Conservation (phyloP, 2,888 invertebrate species). For the Spisula subtruncata region DNA sequence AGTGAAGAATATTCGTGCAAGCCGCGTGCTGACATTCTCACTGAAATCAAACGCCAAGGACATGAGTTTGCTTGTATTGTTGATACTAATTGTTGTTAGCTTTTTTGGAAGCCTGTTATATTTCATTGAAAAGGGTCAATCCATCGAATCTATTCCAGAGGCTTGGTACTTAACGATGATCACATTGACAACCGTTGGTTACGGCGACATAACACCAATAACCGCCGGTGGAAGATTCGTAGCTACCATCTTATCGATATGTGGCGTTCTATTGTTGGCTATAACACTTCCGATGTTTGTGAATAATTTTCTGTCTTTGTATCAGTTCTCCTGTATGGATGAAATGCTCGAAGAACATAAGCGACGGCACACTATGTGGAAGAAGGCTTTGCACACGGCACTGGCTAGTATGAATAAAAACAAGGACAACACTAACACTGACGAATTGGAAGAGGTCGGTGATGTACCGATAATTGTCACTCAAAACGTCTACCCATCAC, state of each 20-base stretch:
- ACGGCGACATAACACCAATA: conserved; percentile 49
- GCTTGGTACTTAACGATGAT: conserved; percentile 57
- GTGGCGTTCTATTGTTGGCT: conserved; percentile 52
- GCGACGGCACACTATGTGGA: background rate
- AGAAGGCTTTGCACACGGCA: background rate
- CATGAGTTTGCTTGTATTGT: conserved; percentile 30
- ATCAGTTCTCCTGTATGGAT: conserved; percentile 50
- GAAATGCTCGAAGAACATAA: conserved; percentile 18
- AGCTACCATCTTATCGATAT: conserved; percentile 37
- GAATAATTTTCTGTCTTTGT: conserved; percentile 53
- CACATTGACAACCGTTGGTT: conserved; percentile 59
- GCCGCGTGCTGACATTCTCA: conserved; percentile 50
- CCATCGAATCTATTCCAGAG: conserved; percentile 60
- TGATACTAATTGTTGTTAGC: conserved; percentile 39
- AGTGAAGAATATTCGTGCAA: conserved; percentile 52
- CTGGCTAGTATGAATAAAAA: background rate
- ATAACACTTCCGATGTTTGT: conserved; percentile 58
- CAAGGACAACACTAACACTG: background rate
- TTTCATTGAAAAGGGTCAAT: conserved; percentile 50
- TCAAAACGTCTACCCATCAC: background rate
- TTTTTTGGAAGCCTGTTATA: conserved; percentile 49
- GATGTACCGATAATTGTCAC: background rate
- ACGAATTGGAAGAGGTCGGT: background rate
- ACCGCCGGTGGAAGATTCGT: conserved; percentile 36
- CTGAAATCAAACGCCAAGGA: conserved; percentile 42